Percentiles rank a stretch among this genome's conserved stretches.
Conservation (phyloP, 2,888 invertebrate species). For the Scaptomyza reducta region DNA sequence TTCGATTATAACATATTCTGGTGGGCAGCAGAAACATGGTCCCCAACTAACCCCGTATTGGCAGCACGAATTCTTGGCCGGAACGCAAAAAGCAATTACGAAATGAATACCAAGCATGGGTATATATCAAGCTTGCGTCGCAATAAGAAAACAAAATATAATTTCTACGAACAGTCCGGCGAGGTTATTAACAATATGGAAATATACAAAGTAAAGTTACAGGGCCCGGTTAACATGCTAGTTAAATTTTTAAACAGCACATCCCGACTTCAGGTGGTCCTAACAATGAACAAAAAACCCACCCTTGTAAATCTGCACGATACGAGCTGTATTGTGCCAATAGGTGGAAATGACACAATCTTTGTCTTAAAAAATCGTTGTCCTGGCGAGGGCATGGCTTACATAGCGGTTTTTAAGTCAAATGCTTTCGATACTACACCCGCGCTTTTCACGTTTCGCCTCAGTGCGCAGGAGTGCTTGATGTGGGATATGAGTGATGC, state of each 20-base stretch:
- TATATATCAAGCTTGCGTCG: slow-evolving; percentile 12
- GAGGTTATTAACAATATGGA: slow-evolving; percentile 10
- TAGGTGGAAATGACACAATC: not conserved
- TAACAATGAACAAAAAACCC: slow-evolving; percentile 33
- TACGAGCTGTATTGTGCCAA: slow-evolving; percentile 14
- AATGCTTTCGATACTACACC: not conserved
- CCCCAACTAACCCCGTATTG: slow-evolving; percentile 16
- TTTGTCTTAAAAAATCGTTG: slow-evolving; percentile 35
- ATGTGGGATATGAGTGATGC: not conserved
- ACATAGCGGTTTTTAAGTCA: slow-evolving; percentile 30
- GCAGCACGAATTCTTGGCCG: slow-evolving; percentile 15
- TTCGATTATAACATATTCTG: slow-evolving; percentile 29
- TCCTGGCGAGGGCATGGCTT: not conserved
- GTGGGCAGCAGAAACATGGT: slow-evolving; percentile 36
- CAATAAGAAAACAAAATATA: rapidly evolving
- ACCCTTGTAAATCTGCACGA: not conserved
- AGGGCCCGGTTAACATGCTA: slow-evolving; percentile 13
- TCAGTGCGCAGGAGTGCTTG: slow-evolving; percentile 24
- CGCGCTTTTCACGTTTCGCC: slow-evolving; percentile 17
- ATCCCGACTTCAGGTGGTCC: slow-evolving; percentile 11
- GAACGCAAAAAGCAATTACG: not conserved
- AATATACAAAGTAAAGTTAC: slow-evolving; percentile 24
- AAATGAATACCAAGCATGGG: not conserved
- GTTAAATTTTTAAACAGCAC: slow-evolving; percentile 22
- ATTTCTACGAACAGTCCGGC: slow-evolving; percentile 3